Evolutionary conservation across 92 coral and sea anemone genomes (phyloP), one percentile per base, ranked within the genome.

Genomic region (Desmophyllum pertusum): DNA sequence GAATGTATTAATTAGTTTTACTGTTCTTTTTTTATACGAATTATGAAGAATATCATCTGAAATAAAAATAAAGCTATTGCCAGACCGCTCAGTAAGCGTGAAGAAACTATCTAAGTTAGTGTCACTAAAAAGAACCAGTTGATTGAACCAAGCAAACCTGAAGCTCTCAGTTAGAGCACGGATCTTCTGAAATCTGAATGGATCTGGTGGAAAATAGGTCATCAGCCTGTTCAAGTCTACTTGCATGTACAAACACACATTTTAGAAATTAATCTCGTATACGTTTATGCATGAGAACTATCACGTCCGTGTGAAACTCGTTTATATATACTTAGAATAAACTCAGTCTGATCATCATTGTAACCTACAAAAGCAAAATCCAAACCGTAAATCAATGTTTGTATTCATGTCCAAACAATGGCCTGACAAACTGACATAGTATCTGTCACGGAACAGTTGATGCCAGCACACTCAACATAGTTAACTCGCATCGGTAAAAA

Each of bases 161-260:
- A 55, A 23, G 23, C 0, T 19, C 9, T 29, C 25, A 25, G 65
- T 8, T 8, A 10, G 17, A 23, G 63, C 63, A 21, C 30, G 6
- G 30, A n/a, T 55, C 65, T 59, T 59, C 65, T 59, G 31, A n/a
- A n/a, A 55, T 55, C 63, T 23, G 65, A 59, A 59, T 59, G 35
- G 9, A 27, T 59, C 3, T 0, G 27, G 11, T 33, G 25, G 65
- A 1, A 17, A 59, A 29, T 10, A 59, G 9, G 25, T 23, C 35
- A 17, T 31, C 9, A n/a, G n/a, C n/a, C n/a, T n/a, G n/a, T 59
- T 55, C 23, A 27, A 23, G 4, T 59, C 25, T 59, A 59, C 25
- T 59, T 59, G 35, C 65, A 29, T 59, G 33, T 29, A 33, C 15
- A 59, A 59, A 59, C 65, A 59, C 27, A 7, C 65, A 4, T 1